Percentiles rank a stretch among this genome's conserved stretches.
phyloP scores from a whole-genome alignment of 2,888 invertebrate genomes.

The Ypsolopha scabrella region DNA sequence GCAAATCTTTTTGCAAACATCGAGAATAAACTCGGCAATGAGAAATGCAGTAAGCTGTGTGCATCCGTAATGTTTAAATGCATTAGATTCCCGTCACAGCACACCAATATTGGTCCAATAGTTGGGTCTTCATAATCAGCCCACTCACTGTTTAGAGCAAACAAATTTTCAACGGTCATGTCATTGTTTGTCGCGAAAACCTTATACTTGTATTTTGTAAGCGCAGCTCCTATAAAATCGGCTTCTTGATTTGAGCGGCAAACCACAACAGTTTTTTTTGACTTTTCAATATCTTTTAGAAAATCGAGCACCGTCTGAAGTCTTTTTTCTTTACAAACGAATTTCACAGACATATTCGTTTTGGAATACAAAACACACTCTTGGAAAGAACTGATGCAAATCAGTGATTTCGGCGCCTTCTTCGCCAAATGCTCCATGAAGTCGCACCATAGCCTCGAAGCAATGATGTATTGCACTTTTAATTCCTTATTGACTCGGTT shows the following conservation, averaged over 20 bases:
- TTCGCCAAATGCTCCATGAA: conserved; percentile 67
- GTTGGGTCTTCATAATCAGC: conserved; percentile 43
- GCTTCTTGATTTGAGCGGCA: conserved; percentile 72
- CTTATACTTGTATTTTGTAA: conserved; percentile 24
- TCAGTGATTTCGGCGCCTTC: conserved; percentile 68
- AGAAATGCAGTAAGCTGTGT: conserved; percentile 77
- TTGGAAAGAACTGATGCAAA: conserved; percentile 78
- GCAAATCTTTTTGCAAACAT: conserved; percentile 78
- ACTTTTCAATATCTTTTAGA: conserved; percentile 45
- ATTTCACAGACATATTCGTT: conserved; percentile 44
- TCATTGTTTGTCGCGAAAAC: conserved; percentile 38
- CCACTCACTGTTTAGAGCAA: conserved; percentile 45
- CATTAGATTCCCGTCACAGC: conserved; percentile 75
- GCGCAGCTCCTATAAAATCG: conserved; percentile 28
- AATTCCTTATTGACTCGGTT: conserved; percentile 44
- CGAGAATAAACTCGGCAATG: conserved; percentile 74
- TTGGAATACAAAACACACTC: conserved; percentile 81
- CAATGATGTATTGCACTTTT: conserved; percentile 70
- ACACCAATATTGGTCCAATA: conserved; percentile 69
- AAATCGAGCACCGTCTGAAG: conserved; percentile 51
- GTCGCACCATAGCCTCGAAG: conserved; percentile 75
- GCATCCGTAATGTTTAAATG: conserved; percentile 75
- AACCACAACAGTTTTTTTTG: conserved; percentile 72
- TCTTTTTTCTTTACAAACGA: conserved; percentile 51
- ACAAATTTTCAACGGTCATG: conserved; percentile 48